Percentiles rank a stretch among this genome's conserved stretches.
Conservation (phyloP, 1,140 invertebrate genomes). For the Lordiphosa clarofinis region DNA sequence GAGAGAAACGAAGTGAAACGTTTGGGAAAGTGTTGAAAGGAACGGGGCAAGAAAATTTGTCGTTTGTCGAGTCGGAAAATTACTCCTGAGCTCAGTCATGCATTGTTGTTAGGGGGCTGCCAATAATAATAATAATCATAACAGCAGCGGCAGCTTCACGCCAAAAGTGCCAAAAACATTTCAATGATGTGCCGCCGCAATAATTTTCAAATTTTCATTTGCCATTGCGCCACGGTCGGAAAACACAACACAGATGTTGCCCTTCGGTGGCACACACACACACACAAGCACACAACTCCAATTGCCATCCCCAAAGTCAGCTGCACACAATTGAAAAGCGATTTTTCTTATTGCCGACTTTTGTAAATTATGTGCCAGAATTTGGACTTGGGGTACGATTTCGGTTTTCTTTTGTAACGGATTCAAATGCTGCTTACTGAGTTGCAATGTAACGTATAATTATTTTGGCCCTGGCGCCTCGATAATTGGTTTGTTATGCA, state of each 20-base stretch:
- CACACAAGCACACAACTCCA: background rate
- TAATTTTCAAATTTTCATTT: constrained; percentile 71
- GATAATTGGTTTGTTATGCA: constrained; percentile 71
- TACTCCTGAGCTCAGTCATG: constrained; percentile 57
- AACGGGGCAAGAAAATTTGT: constrained; percentile 43
- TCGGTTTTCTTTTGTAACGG: constrained; percentile 11
- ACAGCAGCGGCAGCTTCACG: constrained; percentile 57
- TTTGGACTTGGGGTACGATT: constrained; percentile 54
- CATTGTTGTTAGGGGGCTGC: constrained; percentile 45
- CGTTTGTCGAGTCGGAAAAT: constrained; percentile 45
- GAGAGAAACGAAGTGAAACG: constrained; percentile 27
- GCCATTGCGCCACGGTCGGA: constrained; percentile 26
- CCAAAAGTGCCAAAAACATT: constrained; percentile 75
- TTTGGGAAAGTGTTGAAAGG: constrained; percentile 63
- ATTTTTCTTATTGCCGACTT: constrained; percentile 22
- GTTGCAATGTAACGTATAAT: constrained; percentile 51
- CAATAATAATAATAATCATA: constrained; percentile 77
- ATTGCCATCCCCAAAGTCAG: background rate
- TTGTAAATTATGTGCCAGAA: constrained; percentile 68
- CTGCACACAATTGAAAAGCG: constrained; percentile 11
- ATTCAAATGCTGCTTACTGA: constrained; percentile 1
- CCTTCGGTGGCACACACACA: background rate
- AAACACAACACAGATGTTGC: constrained; percentile 15
- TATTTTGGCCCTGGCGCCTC: constrained; percentile 44
- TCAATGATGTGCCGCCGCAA: constrained; percentile 57